Conservation (phyloP, 2,113 vertebrate species). For the Amphiprion percula region DNA sequence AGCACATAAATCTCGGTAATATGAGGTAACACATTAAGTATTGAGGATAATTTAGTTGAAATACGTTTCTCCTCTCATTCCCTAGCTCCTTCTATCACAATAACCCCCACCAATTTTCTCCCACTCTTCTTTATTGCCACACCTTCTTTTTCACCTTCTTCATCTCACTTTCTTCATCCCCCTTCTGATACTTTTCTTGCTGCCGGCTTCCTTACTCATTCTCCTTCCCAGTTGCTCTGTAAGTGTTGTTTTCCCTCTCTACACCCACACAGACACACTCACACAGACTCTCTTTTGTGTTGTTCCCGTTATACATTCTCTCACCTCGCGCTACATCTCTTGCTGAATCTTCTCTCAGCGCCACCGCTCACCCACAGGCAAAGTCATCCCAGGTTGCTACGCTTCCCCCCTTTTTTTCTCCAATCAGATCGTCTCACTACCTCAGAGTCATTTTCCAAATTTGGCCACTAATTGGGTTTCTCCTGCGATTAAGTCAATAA, state of each 20-base stretch:
- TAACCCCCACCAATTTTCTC: background rate
- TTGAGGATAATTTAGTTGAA: background rate
- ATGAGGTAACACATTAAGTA: background rate
- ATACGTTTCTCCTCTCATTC: constrained; percentile 13
- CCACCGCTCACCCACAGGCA: constrained; percentile 58
- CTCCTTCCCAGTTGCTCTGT: constrained; percentile 30
- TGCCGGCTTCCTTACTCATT: constrained; percentile 26
- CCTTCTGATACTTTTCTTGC: constrained; percentile 43
- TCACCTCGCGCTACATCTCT: constrained; percentile 51
- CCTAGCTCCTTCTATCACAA: constrained; percentile 11
- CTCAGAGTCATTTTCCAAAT: constrained; percentile 71
- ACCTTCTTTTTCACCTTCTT: constrained; percentile 21
- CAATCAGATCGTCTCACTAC: constrained; percentile 62
- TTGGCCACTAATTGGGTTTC: constrained; percentile 76
- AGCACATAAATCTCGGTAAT: background rate
- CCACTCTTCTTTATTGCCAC: constrained; percentile 7
- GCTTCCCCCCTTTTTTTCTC: background rate
- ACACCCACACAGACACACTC: constrained; percentile 33
- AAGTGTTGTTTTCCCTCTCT: constrained; percentile 39
- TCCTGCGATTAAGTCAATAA: constrained; percentile 81
- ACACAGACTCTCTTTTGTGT: constrained; percentile 34
- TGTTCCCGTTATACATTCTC: constrained; percentile 21
- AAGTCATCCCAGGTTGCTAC: constrained; percentile 65
- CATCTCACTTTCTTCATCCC: constrained; percentile 11
- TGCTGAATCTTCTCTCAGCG: constrained; percentile 54